Evolutionary conservation across 2,113 vertebrate genomes (phyloP).

Genomic region (Neofelis nebulosa): DNA sequence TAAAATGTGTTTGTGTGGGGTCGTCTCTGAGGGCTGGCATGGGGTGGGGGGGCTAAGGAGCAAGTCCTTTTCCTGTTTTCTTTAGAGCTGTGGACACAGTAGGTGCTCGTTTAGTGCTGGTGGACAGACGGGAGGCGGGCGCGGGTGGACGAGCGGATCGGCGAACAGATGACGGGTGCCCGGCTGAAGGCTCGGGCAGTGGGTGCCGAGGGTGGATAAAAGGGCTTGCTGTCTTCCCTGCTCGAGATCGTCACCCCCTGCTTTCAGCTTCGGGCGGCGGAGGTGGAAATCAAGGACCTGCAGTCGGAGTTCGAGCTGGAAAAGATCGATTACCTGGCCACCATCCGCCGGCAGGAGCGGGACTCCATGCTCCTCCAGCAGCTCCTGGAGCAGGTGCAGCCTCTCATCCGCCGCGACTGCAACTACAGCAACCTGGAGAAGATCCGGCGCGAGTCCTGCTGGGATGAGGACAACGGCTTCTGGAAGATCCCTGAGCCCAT

Average conservation of each 20-base stretch:
- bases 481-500: constrained; percentile 92
- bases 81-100: background rate
- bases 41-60: background rate
- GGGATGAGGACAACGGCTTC: constrained; percentile 90
- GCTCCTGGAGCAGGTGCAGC: constrained; percentile 89
- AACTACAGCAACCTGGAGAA: constrained; percentile 94
- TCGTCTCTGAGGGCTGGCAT: background rate
- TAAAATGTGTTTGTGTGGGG: background rate
- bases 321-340: constrained; percentile 90
- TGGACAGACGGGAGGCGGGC: background rate
- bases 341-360: constrained; percentile 88
- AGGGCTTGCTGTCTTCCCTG: rapidly evolving
- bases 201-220: background rate
- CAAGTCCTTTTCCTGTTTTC: background rate
- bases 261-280: constrained; percentile 88
- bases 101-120: background rate
- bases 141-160: background rate
- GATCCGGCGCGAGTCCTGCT: constrained; percentile 85
- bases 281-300: constrained; percentile 92
- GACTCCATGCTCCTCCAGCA: constrained; percentile 89
- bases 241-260: background rate
- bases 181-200: background rate
- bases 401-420: constrained; percentile 88
- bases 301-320: constrained; percentile 92
- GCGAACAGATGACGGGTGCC: rapidly evolving